phyloP scores from a whole-genome alignment of 2,797 vertebrate genomes.

The Loris lydekkerianus region DNA sequence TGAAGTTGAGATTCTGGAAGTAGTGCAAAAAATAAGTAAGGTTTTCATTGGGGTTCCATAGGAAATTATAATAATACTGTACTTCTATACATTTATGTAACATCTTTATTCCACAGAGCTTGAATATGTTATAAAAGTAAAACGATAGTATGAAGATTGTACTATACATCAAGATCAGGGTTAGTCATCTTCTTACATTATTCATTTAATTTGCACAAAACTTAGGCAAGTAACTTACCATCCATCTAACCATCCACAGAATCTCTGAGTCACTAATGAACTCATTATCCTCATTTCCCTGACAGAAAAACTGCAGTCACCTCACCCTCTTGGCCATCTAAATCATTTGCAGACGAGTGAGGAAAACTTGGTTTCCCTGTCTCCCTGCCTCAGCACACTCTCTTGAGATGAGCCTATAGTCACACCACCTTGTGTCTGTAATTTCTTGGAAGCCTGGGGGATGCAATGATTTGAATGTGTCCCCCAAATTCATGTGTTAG shows the following conservation, averaged over 20 bases:
- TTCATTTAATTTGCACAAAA: background rate
- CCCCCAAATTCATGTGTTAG: background rate
- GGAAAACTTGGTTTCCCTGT: background rate
- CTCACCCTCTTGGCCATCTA: background rate
- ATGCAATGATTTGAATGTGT: background rate
- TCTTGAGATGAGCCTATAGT: background rate
- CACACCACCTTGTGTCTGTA: background rate
- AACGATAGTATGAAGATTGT: background rate
- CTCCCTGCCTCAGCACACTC: background rate
- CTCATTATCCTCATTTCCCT: background rate
- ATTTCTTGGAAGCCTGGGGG: background rate
- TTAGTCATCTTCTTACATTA: background rate
- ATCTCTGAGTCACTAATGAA: fast-evolving
- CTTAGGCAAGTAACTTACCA: background rate
- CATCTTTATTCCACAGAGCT: background rate
- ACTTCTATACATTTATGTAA: background rate
- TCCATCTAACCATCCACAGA: fast-evolving
- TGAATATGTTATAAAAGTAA: background rate
- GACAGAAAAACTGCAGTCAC: background rate
- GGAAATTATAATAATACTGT: background rate
- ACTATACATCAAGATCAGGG: background rate
- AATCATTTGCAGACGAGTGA: no score
- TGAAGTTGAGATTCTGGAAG: constrained; percentile 14
- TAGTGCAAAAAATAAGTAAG: background rate
- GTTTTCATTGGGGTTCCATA: background rate